Evolutionary conservation across 64 coral and sea anemone genomes (phyloP), one percentile per base, ranked within the genome.

Genomic region (Cladopsammia gracilis): DNA sequence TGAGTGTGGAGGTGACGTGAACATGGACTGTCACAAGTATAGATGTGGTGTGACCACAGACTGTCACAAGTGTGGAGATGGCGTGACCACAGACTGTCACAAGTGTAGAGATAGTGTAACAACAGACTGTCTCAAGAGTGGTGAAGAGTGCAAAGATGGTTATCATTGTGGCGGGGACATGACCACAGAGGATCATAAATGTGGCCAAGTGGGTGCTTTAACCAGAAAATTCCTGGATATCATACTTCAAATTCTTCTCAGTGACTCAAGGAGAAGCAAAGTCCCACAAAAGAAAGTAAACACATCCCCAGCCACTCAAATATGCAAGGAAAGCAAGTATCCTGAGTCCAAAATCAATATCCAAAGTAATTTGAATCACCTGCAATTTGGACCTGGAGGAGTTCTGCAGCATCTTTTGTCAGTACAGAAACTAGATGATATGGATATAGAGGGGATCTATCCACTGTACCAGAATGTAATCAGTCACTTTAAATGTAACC

Each of bases 401-500:
- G 96, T 98, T 19, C 75, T 98, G 8, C 73, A 82, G 56, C 77
- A 88, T 13, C 71, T 96, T 53, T 66, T 88, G 53, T 64, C 62
- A 48, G 66, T 98, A 13, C 96, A 98, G 79, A 71, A 65, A 58
- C 71, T 98, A 25, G 96, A 98, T 87, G 88, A 87, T 10, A 48
- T 94, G 16, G 92, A 98, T 71, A 61, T 98, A 48, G 92, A 98
- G 47, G 92, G 88, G 7, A 75, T 98, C 45, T 62, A 83, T 72
- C 48, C 23, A 16, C 79, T 94, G 5, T 91, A 98, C 61, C 26
- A 48, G 42, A 88, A 91, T 5, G 64, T 98, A 5, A 53, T 79
- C 3, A 76, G 80, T 6, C 53, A 74, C n/a, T 94, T 98, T 62
- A 23, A 85, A 12, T 42, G 57, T 16, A 89, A 98, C 25, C 88